phyloP scores from a whole-genome alignment of 2,888 invertebrate genomes.

The Cremastinae sp. region DNA sequence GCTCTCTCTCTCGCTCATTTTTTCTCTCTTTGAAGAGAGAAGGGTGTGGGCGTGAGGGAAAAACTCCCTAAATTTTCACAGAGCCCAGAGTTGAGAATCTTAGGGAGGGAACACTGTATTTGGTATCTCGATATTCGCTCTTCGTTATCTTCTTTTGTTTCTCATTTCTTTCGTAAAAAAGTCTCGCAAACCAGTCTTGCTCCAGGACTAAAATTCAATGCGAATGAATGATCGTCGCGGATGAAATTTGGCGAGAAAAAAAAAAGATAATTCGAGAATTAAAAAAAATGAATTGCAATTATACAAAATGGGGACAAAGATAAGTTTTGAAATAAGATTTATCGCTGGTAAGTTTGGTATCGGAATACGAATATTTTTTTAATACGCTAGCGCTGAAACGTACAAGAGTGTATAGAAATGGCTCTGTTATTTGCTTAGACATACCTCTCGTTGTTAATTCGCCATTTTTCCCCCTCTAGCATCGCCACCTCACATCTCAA shows the following conservation, averaged over 20 bases:
- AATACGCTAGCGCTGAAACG: slow-evolving; percentile 54
- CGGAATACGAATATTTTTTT: slow-evolving; percentile 40
- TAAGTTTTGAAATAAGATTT: slow-evolving; percentile 31
- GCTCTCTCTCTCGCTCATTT: too few relatives aligned
- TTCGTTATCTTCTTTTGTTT: not conserved
- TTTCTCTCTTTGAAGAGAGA: too few relatives aligned
- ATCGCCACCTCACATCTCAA: slow-evolving; percentile 7
- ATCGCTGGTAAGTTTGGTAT: slow-evolving; percentile 43
- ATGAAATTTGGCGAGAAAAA: slow-evolving; percentile 10
- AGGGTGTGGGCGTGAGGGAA: too few relatives aligned
- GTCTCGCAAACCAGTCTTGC: slow-evolving; percentile 58
- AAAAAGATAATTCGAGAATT: slow-evolving; percentile 16
- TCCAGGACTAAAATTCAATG: slow-evolving; percentile 22
- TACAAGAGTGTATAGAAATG: slow-evolving; percentile 54
- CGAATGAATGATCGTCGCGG: slow-evolving; percentile 16
- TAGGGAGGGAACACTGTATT: too few relatives aligned
- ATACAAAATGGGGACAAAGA: not conserved
- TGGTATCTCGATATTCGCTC: slow-evolving; percentile 58
- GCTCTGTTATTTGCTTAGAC: slow-evolving; percentile 27
- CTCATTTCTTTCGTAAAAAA: slow-evolving; percentile 57
- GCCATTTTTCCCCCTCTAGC: slow-evolving; percentile 5
- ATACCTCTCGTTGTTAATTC: slow-evolving; percentile 22
- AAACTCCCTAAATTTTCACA: too few relatives aligned
- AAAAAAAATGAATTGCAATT: slow-evolving; percentile 22
- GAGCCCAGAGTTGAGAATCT: too few relatives aligned